These are phyloP conservation scores for Periphyllus acericola DNA, from an alignment of 2,888 invertebrate genomes.

Conservation along the genomic window DNA sequence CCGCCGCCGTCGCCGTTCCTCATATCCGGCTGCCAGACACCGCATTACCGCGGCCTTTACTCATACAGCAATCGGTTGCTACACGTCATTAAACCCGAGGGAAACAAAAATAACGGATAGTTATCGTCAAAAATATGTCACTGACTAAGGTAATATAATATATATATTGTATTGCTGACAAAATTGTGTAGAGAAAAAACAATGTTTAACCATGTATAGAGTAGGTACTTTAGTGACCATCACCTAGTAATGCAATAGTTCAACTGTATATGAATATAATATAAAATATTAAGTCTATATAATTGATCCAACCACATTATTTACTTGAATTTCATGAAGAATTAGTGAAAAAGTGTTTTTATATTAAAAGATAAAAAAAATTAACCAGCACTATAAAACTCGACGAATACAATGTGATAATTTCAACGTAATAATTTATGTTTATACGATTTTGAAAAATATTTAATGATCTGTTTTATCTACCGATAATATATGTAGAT, in stretches of 20 bases:
- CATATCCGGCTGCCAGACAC: conserved; percentile 61
- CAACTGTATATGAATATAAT: too few species aligned
- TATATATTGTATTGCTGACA: too few species aligned
- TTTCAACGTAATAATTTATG: not conserved
- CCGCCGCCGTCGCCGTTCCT: conserved; percentile 53
- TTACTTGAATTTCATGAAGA: not conserved
- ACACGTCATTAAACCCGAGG: not conserved
- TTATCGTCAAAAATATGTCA: too few species aligned
- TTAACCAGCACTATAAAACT: not conserved
- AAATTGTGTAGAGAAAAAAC: too few species aligned
- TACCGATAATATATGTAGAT: not conserved
- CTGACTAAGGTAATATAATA: too few species aligned
- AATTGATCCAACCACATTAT: not conserved
- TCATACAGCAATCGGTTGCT: conserved; percentile 60
- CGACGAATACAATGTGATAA: not conserved
- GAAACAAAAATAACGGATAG: not conserved
- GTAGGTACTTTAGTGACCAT: too few species aligned
- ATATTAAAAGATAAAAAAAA: not conserved
- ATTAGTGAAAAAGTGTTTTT: not conserved
- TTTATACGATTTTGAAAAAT: not conserved
- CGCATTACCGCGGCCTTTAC: conserved; percentile 62
- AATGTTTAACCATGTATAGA: too few species aligned
- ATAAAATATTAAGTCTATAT: not conserved
- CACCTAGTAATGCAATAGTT: too few species aligned
- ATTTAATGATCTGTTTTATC: not conserved